Evolutionary conservation across 2,888 invertebrate species (phyloP).

Genomic region (Colletes collaris): DNA sequence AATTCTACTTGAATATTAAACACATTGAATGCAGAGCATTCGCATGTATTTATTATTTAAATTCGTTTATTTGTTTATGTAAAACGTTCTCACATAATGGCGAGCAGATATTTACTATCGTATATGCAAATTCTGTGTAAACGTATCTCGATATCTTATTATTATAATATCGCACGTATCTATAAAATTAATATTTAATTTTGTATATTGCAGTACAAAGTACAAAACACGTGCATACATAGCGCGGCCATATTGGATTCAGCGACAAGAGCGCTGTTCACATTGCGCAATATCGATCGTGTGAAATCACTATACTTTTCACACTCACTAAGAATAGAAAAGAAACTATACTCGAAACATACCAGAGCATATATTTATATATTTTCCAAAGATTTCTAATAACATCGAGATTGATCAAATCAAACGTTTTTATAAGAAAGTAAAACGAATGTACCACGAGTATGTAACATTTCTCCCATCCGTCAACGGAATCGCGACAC

Average conservation of each 20-base stretch:
- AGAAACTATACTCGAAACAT: no score
- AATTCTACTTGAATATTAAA: neutral
- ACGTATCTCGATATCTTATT: neutral
- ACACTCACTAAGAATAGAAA: no score
- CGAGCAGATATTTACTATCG: conserved; percentile 1
- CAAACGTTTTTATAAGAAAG: neutral
- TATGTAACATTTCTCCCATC: no score
- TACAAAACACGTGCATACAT: no score
- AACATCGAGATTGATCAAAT: no score
- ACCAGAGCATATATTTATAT: no score
- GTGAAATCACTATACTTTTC: no score
- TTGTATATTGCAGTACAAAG: neutral
- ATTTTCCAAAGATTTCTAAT: no score
- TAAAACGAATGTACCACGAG: neutral
- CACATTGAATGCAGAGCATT: neutral
- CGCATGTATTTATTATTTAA: neutral
- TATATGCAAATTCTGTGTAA: neutral
- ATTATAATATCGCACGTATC: neutral
- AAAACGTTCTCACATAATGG: neutral
- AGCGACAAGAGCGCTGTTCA: no score
- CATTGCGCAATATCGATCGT: no score
- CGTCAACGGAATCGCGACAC: conserved; percentile 18
- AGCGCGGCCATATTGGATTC: no score
- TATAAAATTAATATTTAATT: neutral
- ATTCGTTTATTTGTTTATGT: neutral